phyloP scores from a whole-genome alignment of 2,888 invertebrate genomes.

The Escarpia spicata region DNA sequence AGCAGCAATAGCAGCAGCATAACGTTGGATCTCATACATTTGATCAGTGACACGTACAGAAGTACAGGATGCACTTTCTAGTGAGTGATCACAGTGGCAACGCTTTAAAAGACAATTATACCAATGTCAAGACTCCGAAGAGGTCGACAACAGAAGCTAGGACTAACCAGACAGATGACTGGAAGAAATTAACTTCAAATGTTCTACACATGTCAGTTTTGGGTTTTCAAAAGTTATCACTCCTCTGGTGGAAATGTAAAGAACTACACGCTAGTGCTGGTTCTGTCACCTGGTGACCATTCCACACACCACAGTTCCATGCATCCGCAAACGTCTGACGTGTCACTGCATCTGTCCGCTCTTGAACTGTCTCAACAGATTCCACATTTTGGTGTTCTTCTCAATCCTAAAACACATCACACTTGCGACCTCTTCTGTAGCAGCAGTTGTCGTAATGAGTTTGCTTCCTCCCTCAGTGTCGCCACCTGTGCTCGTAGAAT shows the following conservation, averaged over 20 bases:
- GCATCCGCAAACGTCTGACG: background rate
- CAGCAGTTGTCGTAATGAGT: conserved; percentile 76
- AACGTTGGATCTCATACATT: background rate
- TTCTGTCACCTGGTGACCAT: background rate
- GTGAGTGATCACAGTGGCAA: background rate
- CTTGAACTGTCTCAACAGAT: background rate
- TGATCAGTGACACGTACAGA: background rate
- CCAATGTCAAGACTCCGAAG: background rate
- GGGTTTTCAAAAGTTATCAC: background rate
- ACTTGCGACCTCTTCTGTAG: conserved; percentile 65
- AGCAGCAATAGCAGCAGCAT: background rate
- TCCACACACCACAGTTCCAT: background rate
- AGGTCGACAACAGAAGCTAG: background rate
- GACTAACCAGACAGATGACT: background rate
- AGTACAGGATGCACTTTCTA: background rate
- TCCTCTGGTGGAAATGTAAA: too few species aligned
- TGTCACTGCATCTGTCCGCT: background rate
- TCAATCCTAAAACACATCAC: background rate
- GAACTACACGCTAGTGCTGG: background rate
- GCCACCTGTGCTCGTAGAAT: conserved; percentile 83
- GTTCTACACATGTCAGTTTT: background rate
- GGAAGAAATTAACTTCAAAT: background rate
- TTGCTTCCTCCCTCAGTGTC: conserved; percentile 82
- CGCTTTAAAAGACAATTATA: background rate
- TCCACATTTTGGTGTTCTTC: background rate